Base-by-base conservation (phyloP, 2,113 vertebrate genomes). In the Scopus umbretta region DNA sequence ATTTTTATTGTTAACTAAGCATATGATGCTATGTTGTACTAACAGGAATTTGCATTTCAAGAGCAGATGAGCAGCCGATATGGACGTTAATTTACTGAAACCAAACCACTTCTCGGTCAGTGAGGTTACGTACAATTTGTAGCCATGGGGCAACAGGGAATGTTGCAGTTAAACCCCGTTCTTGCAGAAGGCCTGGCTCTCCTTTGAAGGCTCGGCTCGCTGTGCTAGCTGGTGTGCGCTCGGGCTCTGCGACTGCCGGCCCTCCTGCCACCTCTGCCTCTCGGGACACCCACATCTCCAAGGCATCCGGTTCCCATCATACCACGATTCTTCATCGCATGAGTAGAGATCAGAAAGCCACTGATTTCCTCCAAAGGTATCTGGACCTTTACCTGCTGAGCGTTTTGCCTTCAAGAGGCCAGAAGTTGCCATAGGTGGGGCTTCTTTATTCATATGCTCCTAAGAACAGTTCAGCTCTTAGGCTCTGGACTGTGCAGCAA, bases 201-300 rank as follows among this genome's bases (percentile, higher is more conserved):
- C 18, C 50, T 72, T 30, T 1, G 3, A 19, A 22, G 61, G 42
- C 50, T 84, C 1, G 3, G 43, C 25, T 62, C 1, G 1, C 52
- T 67, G 26, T 12, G 30, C 40, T 12, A 20, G 27, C 55, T 49
- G 65, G 10, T 40, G 36, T 40, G 71, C 2, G 2, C 67, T n/a
- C n/a, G n/a, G n/a, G n/a, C n/a, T n/a, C n/a, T n/a, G n/a, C n/a
- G n/a, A n/a, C n/a, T n/a, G n/a, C n/a, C 11, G 5, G 5, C 17
- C 7, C 36, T 43, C 13, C 23, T 56, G 49, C 62, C 42, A 11
- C 13, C 67, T 56, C 68, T 65, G 63, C 27, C 13, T 75, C 71
- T 56, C 32, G 10, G 49, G 27, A 63, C 26, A 30, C 38, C 38
- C 4, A 1, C 11, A 32, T 45, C 63, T 86, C 56, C 63, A 29